Evolutionary conservation across 2,113 vertebrate species (phyloP).

Genomic region (Pimephales promelas): DNA sequence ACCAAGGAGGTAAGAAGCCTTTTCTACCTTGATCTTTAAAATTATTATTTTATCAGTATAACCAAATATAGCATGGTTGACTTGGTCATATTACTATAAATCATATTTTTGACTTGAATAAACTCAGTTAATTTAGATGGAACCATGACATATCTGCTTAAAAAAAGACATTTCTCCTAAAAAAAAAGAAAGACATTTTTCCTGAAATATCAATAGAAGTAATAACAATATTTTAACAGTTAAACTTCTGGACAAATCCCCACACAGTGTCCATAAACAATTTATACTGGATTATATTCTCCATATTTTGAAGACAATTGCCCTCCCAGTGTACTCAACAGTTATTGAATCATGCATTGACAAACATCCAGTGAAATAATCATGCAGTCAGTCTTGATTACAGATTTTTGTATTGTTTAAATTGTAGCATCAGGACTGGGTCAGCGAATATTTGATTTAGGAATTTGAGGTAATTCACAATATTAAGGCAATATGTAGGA

Average conservation of each 20-base stretch:
- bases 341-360: conserved; percentile 24
- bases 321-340: conserved; percentile 5
- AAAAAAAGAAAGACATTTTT: background rate
- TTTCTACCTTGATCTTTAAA: background rate
- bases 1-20: background rate
- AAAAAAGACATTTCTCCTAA: background rate
- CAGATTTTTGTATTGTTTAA: conserved; percentile 43
- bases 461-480: conserved; percentile 28
- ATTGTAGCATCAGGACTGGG: conserved; percentile 16
- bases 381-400: conserved; percentile 36
- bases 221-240: conserved; percentile 24
- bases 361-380: conserved; percentile 29
- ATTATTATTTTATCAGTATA: background rate
- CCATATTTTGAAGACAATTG: conserved; percentile 6
- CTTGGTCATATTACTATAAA: background rate
- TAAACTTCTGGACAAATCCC: conserved; percentile 9
- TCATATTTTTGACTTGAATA: background rate
- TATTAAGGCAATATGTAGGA: conserved; percentile 73
- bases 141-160: background rate
- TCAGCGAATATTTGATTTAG: conserved; percentile 25
- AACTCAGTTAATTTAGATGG: background rate
- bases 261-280: conserved; percentile 14
- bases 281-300: conserved; percentile 34
- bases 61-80: background rate
- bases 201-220: background rate